Evolutionary conservation across 2,888 invertebrate species (phyloP).

Genomic region (Leptura quadrifasciata): DNA sequence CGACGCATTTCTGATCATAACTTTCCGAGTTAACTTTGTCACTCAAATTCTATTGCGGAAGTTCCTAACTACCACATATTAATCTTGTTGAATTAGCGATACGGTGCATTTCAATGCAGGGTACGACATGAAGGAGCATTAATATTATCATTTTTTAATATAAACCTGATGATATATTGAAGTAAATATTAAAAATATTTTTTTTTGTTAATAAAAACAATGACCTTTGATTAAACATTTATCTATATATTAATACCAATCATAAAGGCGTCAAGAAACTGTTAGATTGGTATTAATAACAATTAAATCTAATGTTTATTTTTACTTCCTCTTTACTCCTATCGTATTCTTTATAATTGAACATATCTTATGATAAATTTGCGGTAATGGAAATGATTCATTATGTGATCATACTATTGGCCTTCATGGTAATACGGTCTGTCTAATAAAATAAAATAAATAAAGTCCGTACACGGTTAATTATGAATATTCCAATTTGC

Average conservation of each 20-base stretch:
- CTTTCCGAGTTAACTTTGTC: too few species aligned
- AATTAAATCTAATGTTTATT: not conserved
- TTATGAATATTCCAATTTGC: constrained; percentile 6
- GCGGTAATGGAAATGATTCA: not conserved
- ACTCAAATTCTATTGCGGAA: too few species aligned
- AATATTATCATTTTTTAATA: too few species aligned
- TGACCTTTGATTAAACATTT: not conserved
- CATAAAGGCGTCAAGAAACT: not conserved
- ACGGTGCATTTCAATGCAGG: too few species aligned
- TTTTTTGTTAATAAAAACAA: not conserved
- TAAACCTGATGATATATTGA: too few species aligned
- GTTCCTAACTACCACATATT: too few species aligned
- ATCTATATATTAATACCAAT: not conserved
- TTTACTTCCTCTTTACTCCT: not conserved
- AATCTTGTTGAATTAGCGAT: too few species aligned
- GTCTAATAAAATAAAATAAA: not conserved
- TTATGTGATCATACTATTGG: not conserved
- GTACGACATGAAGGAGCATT: too few species aligned
- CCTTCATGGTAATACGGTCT: not conserved
- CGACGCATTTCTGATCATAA: too few species aligned
- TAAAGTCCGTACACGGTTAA: not conserved
- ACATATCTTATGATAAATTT: not conserved
- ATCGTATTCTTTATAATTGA: not conserved
- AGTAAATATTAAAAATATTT: not conserved
- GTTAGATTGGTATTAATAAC: not conserved